Conservation (phyloP, 2,888 invertebrate genomes). For the Pterostichus niger region DNA sequence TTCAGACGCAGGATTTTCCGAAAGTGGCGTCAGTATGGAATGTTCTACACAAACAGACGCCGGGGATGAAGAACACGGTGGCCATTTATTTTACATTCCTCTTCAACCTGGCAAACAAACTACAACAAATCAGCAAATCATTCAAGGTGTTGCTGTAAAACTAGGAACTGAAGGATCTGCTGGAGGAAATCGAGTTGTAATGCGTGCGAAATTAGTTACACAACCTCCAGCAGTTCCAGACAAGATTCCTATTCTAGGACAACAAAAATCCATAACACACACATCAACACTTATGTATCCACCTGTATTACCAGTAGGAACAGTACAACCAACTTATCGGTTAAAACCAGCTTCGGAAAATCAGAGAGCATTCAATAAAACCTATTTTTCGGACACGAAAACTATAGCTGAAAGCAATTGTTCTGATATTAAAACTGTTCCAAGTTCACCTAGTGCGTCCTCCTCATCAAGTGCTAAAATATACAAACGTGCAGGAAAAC, state of each 20-base stretch:
- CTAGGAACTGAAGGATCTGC: conserved; percentile 82
- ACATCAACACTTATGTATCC: conserved; percentile 74
- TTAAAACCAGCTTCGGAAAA: conserved; percentile 71
- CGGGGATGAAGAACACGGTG: conserved; percentile 79
- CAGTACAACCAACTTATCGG: conserved; percentile 79
- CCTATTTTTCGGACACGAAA: conserved; percentile 51
- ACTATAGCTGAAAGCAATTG: conserved; percentile 58
- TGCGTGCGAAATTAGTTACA: conserved; percentile 83
- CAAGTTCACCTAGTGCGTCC: conserved; percentile 76
- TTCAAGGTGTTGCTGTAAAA: conserved; percentile 84
- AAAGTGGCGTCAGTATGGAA: conserved; percentile 72
- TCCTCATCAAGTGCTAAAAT: conserved; percentile 76
- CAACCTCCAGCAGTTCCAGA: conserved; percentile 76
- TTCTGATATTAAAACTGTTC: conserved; percentile 74
- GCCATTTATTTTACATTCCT: conserved; percentile 83
- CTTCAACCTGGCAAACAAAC: conserved; percentile 76
- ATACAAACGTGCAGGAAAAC: conserved; percentile 73
- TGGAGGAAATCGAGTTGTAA: conserved; percentile 82
- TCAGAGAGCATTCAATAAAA: conserved; percentile 68
- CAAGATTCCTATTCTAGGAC: conserved; percentile 63
- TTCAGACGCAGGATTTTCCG: conserved; percentile 72
- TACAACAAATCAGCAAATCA: conserved; percentile 74
- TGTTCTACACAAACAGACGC: conserved; percentile 78
- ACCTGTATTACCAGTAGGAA: conserved; percentile 80
- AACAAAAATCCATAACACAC: conserved; percentile 65